Evolutionary conservation across 1,140 invertebrate genomes (phyloP).

Genomic region (Drosophila pseudoobscura): DNA sequence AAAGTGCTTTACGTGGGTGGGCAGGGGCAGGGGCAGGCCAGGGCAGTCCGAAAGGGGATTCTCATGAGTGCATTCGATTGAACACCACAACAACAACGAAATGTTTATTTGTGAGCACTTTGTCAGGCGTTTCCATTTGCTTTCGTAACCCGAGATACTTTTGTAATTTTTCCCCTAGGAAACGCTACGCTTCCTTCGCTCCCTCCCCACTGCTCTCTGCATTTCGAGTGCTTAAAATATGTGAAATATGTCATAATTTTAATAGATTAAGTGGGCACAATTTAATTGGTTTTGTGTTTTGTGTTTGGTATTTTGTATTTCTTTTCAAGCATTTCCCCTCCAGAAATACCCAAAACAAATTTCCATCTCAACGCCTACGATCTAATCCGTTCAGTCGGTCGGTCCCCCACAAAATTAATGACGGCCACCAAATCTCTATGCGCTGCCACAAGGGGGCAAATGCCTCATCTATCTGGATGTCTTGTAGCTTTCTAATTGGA

Average conservation of each 20-base stretch:
- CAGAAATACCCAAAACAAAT: slow-evolving; percentile 36
- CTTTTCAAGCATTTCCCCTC: slow-evolving; percentile 39
- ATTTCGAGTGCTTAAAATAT: slow-evolving; percentile 46
- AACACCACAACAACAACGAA: slow-evolving; percentile 14
- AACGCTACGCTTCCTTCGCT: slow-evolving; percentile 6
- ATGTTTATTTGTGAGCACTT: slow-evolving; percentile 47
- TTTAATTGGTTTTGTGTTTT: slow-evolving; percentile 49
- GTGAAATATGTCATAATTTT: slow-evolving; percentile 63
- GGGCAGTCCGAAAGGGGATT: slow-evolving; percentile 41
- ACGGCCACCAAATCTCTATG: slow-evolving; percentile 47
- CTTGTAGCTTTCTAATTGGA: slow-evolving; percentile 62
- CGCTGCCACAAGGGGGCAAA: slow-evolving; percentile 59
- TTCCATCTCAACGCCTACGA: slow-evolving; percentile 55
- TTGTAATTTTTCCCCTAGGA: slow-evolving; percentile 4
- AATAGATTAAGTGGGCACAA: slow-evolving; percentile 54
- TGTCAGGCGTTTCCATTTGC: slow-evolving; percentile 40
- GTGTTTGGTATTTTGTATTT: slow-evolving; percentile 25
- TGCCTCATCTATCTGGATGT: slow-evolving; percentile 49
- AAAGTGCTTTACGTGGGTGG: slow-evolving; percentile 35
- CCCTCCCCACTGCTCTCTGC: slow-evolving; percentile 13
- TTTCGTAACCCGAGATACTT: slow-evolving; percentile 63
- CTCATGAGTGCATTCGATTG: slow-evolving; percentile 46
- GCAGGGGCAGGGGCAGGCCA: no score
- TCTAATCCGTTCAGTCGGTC: slow-evolving; percentile 57
- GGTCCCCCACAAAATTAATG: slow-evolving; percentile 45